Evolutionary conservation across 2,797 vertebrate genomes (phyloP).

Genomic region (Eleutherodactylus coqui): DNA sequence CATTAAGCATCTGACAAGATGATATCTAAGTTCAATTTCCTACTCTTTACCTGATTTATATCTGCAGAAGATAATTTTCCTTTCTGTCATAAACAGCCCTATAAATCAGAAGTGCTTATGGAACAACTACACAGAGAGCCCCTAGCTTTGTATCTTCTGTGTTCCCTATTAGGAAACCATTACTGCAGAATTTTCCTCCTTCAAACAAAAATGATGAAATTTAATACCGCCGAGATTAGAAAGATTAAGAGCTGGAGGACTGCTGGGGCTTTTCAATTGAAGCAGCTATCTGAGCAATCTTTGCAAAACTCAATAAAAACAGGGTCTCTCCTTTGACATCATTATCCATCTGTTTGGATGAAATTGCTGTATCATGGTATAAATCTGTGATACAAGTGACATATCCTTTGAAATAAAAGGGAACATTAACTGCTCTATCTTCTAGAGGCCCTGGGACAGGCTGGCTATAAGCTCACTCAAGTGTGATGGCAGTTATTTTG

Average conservation of each 20-base stretch:
- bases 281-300: conserved; percentile 97
- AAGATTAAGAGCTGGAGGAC: conserved; percentile 97
- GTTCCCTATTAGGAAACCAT: conserved; percentile 99
- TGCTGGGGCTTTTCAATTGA: conserved; percentile 89
- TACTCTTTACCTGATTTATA: conserved; percentile 99
- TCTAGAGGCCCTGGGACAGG: conserved; percentile 99
- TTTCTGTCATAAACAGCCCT: conserved; percentile 99
- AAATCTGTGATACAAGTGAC: conserved; percentile 99
- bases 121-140: conserved; percentile 89
- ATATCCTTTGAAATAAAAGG: conserved; percentile 99
- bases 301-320: conserved; percentile 98
- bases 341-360: conserved; percentile 99
- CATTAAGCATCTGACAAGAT: conserved; percentile 99
- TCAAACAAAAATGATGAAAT: conserved; percentile 99
- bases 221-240: conserved; percentile 98
- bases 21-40: conserved; percentile 99
- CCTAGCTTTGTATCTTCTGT: conserved; percentile 94
- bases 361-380: conserved; percentile 99
- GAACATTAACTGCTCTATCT: conserved; percentile 99
- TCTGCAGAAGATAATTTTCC: conserved; percentile 99
- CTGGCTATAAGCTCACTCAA: conserved; percentile 99
- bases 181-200: conserved; percentile 99
- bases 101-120: conserved; percentile 99
- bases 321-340: conserved; percentile 98
- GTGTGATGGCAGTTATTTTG: conserved; percentile 99